Percentiles rank a stretch among this genome's conserved stretches.
Conservation (phyloP, 2,113 vertebrate genomes). For the Physeter macrocephalus region DNA sequence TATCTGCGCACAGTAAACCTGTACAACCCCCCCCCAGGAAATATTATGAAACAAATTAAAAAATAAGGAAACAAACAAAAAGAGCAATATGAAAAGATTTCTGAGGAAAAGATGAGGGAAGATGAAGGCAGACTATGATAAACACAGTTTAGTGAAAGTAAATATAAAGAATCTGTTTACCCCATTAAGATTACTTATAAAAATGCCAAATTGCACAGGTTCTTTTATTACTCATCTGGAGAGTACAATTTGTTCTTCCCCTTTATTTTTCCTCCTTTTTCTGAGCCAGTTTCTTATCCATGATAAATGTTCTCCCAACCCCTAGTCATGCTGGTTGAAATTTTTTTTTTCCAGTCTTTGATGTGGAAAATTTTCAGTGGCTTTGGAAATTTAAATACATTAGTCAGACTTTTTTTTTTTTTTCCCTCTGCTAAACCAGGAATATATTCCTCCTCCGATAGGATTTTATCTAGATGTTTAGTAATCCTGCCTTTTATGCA, state of each 20-base stretch:
- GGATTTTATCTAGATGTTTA: not conserved
- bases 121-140: not conserved
- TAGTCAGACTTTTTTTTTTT: not conserved
- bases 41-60: not conserved
- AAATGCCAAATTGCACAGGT: not conserved
- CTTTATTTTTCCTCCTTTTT: not conserved
- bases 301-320: not conserved
- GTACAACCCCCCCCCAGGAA: not conserved
- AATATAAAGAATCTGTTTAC: not conserved
- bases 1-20: not conserved
- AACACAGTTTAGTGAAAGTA: not conserved
- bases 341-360: slow-evolving; percentile 6
- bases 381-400: not conserved
- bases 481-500: not conserved
- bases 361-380: not conserved
- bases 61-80: not conserved
- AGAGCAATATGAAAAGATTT: not conserved
- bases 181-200: not conserved
- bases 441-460: not conserved
- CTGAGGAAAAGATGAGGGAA: not conserved
- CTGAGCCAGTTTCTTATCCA: not conserved
- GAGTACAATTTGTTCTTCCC: not conserved
- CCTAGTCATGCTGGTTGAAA: not conserved
- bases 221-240: not conserved
- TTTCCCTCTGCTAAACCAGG: not conserved